phyloP scores from a whole-genome alignment of 2,113 vertebrate genomes.

The Corythoichthys haematopterus region DNA sequence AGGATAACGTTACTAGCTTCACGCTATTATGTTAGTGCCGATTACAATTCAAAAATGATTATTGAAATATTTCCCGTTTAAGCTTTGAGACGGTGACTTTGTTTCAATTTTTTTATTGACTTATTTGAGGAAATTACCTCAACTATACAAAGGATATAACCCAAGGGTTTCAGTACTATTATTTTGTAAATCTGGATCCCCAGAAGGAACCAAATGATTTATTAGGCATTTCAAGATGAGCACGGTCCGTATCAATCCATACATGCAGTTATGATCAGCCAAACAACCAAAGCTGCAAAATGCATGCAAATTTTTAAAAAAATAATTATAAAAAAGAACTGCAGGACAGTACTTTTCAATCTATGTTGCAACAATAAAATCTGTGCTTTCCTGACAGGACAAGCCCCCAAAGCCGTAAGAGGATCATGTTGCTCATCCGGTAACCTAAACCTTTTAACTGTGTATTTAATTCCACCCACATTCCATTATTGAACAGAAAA shows the following conservation, averaged over 20 bases:
- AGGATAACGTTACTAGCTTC: too few relatives aligned
- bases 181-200: background rate
- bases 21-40: too few relatives aligned
- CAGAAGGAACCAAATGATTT: background rate
- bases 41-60: too few relatives aligned
- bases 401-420: slow-evolving; percentile 58
- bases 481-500: slow-evolving; percentile 48
- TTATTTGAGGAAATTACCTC: too few relatives aligned
- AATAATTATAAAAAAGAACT: slow-evolving; percentile 21
- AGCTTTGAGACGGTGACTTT: too few relatives aligned
- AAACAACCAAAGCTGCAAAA: slow-evolving; percentile 19
- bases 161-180: background rate
- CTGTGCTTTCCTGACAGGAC: slow-evolving; percentile 51
- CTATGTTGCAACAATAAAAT: slow-evolving; percentile 59
- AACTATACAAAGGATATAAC: background rate
- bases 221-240: background rate
- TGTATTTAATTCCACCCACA: slow-evolving; percentile 62
- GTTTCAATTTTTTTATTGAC: too few relatives aligned
- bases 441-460: slow-evolving; percentile 75
- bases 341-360: slow-evolving; percentile 44
- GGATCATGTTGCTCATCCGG: slow-evolving; percentile 67
- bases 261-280: slow-evolving; percentile 41
- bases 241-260: slow-evolving; percentile 21
- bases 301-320: background rate
- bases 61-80: too few relatives aligned